Conservation (phyloP, 2,888 invertebrate species). For the Chloromyia formosa region DNA sequence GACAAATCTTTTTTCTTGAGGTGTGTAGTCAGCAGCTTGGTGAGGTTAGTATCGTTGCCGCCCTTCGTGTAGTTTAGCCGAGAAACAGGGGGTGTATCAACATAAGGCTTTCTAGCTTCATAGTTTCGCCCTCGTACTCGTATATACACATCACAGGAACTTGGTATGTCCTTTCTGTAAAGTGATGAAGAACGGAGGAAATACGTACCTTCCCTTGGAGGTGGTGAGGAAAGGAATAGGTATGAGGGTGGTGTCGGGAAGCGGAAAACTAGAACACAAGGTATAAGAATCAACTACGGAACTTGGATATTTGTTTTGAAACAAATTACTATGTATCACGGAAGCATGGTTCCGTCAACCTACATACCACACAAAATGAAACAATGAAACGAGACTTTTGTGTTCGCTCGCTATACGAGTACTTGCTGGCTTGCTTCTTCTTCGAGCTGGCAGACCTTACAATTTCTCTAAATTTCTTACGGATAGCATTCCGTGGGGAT, state of each 20-base stretch:
- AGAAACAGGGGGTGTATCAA: not conserved
- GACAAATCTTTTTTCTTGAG: conserved; percentile 24
- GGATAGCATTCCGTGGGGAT: conserved; percentile 21
- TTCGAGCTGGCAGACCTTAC: not conserved
- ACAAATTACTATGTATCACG: conserved; percentile 49
- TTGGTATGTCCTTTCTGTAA: not conserved
- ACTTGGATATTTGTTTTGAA: conserved; percentile 48
- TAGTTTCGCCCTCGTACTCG: not conserved
- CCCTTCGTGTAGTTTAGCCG: not conserved
- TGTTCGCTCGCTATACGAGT: not conserved
- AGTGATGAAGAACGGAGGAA: not conserved
- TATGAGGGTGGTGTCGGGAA: not conserved
- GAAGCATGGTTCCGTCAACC: conserved; percentile 40
- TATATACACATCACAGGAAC: conserved; percentile 8
- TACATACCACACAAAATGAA: conserved; percentile 28
- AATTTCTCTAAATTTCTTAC: conserved; percentile 14
- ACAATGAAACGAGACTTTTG: conserved; percentile 22
- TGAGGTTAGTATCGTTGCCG: not conserved
- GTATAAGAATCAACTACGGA: conserved; percentile 46
- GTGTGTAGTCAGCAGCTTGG: not conserved
- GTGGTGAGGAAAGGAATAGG: not conserved
- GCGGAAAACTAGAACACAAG: conserved; percentile 32
- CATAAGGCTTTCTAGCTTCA: conserved; percentile 12
- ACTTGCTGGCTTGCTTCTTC: not conserved
- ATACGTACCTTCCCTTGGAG: not conserved